These are phyloP conservation scores for Cercocebus atys DNA, from an alignment of 2,113 vertebrate species.

Conservation along the genomic window DNA sequence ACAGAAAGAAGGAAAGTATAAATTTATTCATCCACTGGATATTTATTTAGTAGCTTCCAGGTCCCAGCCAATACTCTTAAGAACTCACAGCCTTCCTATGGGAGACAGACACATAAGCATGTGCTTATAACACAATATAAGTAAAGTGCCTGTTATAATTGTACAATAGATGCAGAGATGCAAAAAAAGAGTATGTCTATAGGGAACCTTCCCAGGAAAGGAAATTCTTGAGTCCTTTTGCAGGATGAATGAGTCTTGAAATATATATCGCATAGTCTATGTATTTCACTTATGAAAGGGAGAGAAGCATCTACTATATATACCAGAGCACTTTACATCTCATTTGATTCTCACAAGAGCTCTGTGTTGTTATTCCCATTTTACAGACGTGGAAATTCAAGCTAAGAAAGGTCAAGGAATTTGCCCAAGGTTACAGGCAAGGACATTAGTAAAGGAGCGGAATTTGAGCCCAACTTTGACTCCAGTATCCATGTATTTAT, in stretches of 20 bases:
- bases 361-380: background rate
- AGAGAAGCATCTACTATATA: background rate
- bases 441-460: background rate
- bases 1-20: slow-evolving; percentile 55
- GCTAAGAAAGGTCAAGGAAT: slow-evolving; percentile 17
- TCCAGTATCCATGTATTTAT: background rate
- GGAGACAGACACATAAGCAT: slow-evolving; percentile 25
- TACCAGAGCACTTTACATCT: background rate
- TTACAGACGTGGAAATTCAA: slow-evolving; percentile 37
- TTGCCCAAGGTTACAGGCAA: background rate
- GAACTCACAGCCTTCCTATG: slow-evolving; percentile 15
- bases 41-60: slow-evolving; percentile 56
- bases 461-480: background rate
- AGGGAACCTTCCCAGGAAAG: background rate
- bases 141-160: slow-evolving; percentile 1
- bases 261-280: background rate
- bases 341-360: background rate
- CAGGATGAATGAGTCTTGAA: slow-evolving; percentile 8
- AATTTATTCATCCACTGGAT: slow-evolving; percentile 29
- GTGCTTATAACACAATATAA: background rate
- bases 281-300: background rate
- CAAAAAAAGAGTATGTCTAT: background rate
- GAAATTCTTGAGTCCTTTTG: background rate
- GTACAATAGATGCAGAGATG: background rate
- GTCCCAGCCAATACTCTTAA: slow-evolving; percentile 44